These are phyloP conservation scores for Pseudomyrmex flavicornis DNA, from an alignment of 1,140 invertebrate species.

Conservation along the genomic window DNA sequence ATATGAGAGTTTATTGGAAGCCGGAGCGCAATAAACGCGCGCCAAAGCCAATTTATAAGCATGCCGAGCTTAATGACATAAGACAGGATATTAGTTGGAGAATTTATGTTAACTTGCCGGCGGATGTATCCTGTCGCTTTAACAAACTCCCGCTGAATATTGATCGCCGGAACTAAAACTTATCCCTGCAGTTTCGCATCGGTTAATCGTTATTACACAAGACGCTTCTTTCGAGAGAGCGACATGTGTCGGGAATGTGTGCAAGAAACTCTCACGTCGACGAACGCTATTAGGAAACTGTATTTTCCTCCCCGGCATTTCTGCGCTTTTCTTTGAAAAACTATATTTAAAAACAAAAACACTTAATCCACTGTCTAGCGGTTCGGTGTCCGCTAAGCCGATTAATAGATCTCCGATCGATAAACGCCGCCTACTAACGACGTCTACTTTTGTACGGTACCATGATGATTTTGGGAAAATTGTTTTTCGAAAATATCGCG, in stretches of 20 bases:
- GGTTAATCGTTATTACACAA: slow-evolving; percentile 24
- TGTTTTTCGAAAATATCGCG: too few relatives aligned
- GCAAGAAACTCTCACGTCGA: not conserved
- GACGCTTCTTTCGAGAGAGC: slow-evolving; percentile 18
- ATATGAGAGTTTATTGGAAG: not conserved
- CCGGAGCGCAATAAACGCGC: slow-evolving; percentile 19
- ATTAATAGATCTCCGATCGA: too few relatives aligned
- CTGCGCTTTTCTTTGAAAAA: not conserved
- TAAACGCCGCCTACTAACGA: too few relatives aligned
- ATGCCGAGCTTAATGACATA: slow-evolving; percentile 5
- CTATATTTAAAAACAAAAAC: not conserved
- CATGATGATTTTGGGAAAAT: too few relatives aligned
- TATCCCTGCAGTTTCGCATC: slow-evolving; percentile 18
- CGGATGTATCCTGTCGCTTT: slow-evolving; percentile 47
- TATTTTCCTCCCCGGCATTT: not conserved
- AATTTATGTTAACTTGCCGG: slow-evolving; percentile 48
- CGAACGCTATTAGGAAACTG: not conserved
- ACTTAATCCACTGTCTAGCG: too few relatives aligned
- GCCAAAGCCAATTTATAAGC: slow-evolving; percentile 35
- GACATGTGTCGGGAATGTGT: slow-evolving; percentile 9
- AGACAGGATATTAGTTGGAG: slow-evolving; percentile 39
- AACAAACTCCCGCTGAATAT: slow-evolving; percentile 20
- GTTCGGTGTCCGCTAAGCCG: too few relatives aligned
- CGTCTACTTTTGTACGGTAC: too few relatives aligned
- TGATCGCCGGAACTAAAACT: slow-evolving; percentile 25